These are phyloP conservation scores for Cavia porcellus DNA, from an alignment of 2,113 vertebrate species.

Conservation along the genomic window DNA sequence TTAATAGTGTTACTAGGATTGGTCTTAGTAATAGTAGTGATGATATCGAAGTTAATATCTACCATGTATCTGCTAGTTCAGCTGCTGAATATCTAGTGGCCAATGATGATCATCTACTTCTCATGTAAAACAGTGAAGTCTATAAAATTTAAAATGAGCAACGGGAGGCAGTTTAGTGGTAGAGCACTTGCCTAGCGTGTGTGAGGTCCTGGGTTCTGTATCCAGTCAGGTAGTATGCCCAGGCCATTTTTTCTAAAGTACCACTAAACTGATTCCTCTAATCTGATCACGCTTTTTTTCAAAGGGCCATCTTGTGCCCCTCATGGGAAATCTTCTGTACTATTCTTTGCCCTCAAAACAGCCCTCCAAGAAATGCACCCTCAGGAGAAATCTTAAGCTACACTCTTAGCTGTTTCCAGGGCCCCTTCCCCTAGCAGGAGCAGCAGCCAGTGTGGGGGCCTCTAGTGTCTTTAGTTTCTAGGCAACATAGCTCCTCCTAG, in stretches of 20 bases:
- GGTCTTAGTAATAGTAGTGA: neutral
- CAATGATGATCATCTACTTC: neutral
- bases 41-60: neutral
- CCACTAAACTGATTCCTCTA: neutral
- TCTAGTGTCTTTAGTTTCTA: neutral
- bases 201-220: neutral
- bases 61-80: neutral
- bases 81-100: neutral
- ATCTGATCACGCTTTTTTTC: neutral
- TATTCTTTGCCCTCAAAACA: constrained; percentile 28
- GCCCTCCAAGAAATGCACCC: neutral
- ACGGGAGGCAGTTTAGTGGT: neutral
- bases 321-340: neutral
- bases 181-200: neutral
- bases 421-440: neutral
- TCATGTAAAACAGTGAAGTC: neutral
- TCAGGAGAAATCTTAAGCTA: neutral
- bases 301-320: neutral
- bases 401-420: neutral
- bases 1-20: neutral
- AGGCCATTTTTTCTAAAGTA: neutral
- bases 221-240: neutral
- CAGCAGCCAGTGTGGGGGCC: neutral
- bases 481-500: neutral
- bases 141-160: neutral